Evolutionary conservation across 2,888 invertebrate species (phyloP).

Genomic region (Trachelus stipa): DNA sequence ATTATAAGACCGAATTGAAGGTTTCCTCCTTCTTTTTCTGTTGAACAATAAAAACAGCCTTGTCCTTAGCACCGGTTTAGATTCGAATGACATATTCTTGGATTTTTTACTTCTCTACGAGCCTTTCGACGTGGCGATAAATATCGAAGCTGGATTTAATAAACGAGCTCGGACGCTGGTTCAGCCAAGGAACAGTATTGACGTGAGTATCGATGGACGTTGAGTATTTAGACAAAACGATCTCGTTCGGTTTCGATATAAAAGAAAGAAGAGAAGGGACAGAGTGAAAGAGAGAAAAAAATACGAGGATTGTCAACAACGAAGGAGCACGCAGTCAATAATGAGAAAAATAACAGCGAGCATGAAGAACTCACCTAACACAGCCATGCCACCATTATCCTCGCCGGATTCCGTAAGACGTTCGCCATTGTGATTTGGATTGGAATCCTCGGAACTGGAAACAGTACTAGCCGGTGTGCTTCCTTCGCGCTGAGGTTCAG

Average conservation of each 20-base stretch:
- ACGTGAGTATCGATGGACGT: neutral
- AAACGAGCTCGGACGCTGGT: neutral
- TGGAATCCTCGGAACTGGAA: conserved; percentile 60
- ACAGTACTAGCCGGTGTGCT: conserved; percentile 63
- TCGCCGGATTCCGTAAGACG: conserved; percentile 50
- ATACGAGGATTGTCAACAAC: neutral
- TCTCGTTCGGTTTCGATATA: neutral
- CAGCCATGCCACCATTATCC: conserved; percentile 51
- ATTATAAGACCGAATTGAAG: neutral
- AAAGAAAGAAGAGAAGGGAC: neutral
- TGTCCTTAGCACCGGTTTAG: too few species aligned
- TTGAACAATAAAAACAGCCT: too few species aligned
- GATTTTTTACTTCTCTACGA: too few species aligned
- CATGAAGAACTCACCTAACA: conserved; percentile 58
- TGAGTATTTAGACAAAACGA: neutral
- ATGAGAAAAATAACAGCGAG: conserved; percentile 39
- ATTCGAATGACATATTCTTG: too few species aligned
- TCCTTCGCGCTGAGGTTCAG: conserved; percentile 57
- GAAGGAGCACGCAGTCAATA: conserved; percentile 36
- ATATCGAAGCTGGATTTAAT: neutral
- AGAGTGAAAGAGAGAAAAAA: conserved; percentile 14
- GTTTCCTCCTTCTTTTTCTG: neutral
- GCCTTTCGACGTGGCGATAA: neutral
- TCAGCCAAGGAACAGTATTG: neutral
- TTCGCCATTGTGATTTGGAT: conserved; percentile 51